These are phyloP conservation scores for Keiferia lycopersicella DNA, from an alignment of 2,888 invertebrate species.

Conservation along the genomic window DNA sequence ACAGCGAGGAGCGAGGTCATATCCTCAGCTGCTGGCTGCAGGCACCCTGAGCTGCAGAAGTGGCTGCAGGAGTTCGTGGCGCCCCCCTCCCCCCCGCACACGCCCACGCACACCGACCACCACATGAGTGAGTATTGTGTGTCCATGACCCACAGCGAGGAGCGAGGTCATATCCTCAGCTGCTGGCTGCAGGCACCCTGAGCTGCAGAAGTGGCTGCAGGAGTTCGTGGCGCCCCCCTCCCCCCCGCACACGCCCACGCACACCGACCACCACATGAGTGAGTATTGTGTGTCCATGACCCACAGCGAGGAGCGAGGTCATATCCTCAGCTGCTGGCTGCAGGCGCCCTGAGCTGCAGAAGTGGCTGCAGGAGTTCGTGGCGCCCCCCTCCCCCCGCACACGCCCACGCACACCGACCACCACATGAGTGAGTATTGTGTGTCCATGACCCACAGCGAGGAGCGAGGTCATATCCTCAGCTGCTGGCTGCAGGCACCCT, in stretches of 20 bases:
- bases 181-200: too few relatives aligned
- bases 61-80: conserved; percentile 97
- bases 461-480: too few relatives aligned
- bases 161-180: too few relatives aligned
- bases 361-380: conserved; percentile 96
- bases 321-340: conserved; percentile 80
- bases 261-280: conserved; percentile 29
- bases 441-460: too few relatives aligned
- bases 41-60: conserved; percentile 93
- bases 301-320: too few relatives aligned
- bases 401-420: conserved; percentile 54
- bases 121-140: background rate
- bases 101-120: conserved; percentile 51
- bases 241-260: conserved; percentile 62
- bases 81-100: conserved; percentile 74
- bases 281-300: too few relatives aligned
- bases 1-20: too few relatives aligned
- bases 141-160: too few relatives aligned
- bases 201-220: too few relatives aligned
- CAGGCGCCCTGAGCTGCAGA: conserved; percentile 93
- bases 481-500: too few relatives aligned
- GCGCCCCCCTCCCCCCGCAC: conserved; percentile 81
- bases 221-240: too few relatives aligned
- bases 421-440: background rate
- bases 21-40: conserved; percentile 82